These are phyloP conservation scores for Zaprionus bogoriensis DNA, from an alignment of 2,888 invertebrate species.

Conservation along the genomic window DNA sequence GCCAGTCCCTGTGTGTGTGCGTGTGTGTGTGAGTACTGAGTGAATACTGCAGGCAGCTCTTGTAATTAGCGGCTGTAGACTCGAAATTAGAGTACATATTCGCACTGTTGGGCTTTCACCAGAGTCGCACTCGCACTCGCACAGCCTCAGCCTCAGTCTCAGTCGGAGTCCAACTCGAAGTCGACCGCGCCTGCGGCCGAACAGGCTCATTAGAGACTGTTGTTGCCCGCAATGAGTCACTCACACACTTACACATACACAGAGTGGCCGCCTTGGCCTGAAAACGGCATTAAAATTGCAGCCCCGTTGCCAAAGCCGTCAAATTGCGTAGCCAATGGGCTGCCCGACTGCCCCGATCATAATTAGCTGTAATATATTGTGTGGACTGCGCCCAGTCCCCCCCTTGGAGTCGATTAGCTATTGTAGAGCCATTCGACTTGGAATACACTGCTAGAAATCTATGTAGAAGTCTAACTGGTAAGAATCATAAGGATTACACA, in stretches of 20 bases:
- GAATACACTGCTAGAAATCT: slow-evolving; percentile 3
- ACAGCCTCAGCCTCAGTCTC: too few relatives aligned
- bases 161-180: not conserved
- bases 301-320: slow-evolving; percentile 50
- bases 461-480: not conserved
- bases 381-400: slow-evolving; percentile 26
- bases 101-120: slow-evolving; percentile 65
- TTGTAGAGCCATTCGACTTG: slow-evolving; percentile 6
- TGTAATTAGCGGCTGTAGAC: slow-evolving; percentile 66
- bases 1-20: slow-evolving; percentile 9
- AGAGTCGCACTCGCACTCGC: too few relatives aligned
- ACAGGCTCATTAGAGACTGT: slow-evolving; percentile 59
- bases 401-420: slow-evolving; percentile 4
- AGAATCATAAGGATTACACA: too few relatives aligned
- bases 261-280: slow-evolving; percentile 51
- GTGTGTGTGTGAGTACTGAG: slow-evolving; percentile 18
- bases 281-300: slow-evolving; percentile 41
- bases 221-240: slow-evolving; percentile 49
- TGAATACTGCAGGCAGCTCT: slow-evolving; percentile 28
- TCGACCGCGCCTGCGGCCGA: slow-evolving; percentile 34
- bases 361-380: slow-evolving; percentile 69
- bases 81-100: slow-evolving; percentile 64
- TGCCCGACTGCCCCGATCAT: slow-evolving; percentile 47
- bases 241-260: slow-evolving; percentile 26
- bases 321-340: slow-evolving; percentile 61